Conservation (phyloP, 2,113 vertebrate species). For the Hydrolagus affinis region DNA sequence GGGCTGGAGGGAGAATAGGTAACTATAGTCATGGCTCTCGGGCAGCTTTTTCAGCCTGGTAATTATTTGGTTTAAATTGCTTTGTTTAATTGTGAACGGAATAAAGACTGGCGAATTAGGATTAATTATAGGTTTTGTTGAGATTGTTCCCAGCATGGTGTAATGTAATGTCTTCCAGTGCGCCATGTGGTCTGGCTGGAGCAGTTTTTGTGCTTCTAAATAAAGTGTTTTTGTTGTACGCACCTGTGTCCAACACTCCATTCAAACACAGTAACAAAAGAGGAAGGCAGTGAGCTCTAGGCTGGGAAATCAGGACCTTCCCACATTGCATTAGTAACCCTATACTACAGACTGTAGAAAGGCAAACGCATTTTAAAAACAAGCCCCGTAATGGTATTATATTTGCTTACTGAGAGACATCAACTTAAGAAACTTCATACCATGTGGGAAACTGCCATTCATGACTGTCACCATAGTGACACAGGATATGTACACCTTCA, state of each 20-base stretch:
- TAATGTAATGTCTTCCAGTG: neutral
- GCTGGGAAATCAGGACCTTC: neutral
- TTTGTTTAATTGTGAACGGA: neutral
- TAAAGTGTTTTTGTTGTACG: neutral
- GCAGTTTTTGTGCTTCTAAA: neutral
- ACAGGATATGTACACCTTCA: neutral
- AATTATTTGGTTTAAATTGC: conserved; percentile 17
- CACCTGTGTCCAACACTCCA: neutral
- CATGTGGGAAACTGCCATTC: neutral
- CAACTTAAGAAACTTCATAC: neutral
- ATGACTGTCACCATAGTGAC: neutral
- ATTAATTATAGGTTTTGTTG: neutral
- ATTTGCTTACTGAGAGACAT: neutral
- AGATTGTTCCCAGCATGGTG: neutral
- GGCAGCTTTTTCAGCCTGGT: neutral
- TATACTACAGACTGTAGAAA: neutral
- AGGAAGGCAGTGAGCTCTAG: no score
- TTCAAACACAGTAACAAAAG: neutral
- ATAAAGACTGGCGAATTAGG: neutral
- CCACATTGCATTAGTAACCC: neutral
- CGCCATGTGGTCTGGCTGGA: neutral
- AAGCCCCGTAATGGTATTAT: no score
- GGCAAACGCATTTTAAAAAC: neutral
- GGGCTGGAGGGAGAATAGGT: neutral
- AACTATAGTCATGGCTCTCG: neutral